Conservation (phyloP, 2,888 invertebrate genomes). For the Euzophera pinguis region DNA sequence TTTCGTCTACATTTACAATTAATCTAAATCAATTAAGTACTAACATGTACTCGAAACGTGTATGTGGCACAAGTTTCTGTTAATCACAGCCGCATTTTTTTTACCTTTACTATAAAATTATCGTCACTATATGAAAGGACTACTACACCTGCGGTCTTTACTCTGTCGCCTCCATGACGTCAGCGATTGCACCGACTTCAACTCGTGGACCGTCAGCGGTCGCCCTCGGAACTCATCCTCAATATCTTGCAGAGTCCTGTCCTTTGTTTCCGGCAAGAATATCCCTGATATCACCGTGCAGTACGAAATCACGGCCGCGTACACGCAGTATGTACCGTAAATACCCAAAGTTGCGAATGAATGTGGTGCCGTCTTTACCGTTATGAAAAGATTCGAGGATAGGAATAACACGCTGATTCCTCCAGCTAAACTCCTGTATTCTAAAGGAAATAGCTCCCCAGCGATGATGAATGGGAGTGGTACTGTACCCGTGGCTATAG, state of each 20-base stretch:
- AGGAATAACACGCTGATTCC: conserved; percentile 52
- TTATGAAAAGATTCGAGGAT: conserved; percentile 48
- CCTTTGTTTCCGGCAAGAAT: conserved; percentile 57
- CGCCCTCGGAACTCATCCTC: conserved; percentile 55
- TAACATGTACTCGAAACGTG: not conserved
- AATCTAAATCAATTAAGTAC: too few species aligned
- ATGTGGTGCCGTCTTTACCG: conserved; percentile 47
- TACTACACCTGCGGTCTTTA: conserved; percentile 41
- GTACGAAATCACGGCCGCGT: conserved; percentile 44
- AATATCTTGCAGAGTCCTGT: conserved; percentile 56
- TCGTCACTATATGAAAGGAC: conserved; percentile 30
- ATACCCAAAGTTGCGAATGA: conserved; percentile 44
- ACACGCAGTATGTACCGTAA: conserved; percentile 48
- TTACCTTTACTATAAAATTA: not conserved
- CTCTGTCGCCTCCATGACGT: conserved; percentile 37
- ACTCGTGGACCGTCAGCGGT: conserved; percentile 39
- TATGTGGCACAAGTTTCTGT: not conserved
- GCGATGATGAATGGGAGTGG: conserved; percentile 84
- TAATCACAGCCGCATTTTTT: conserved; percentile 7
- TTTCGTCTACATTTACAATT: too few species aligned
- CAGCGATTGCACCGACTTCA: conserved; percentile 44
- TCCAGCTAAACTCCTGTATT: conserved; percentile 78
- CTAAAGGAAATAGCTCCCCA: conserved; percentile 83
- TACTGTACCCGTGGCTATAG: conserved; percentile 77
- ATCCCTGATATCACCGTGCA: conserved; percentile 44